Base-by-base conservation (phyloP, 2,113 vertebrate genomes). In the Irena cyanogastra region DNA sequence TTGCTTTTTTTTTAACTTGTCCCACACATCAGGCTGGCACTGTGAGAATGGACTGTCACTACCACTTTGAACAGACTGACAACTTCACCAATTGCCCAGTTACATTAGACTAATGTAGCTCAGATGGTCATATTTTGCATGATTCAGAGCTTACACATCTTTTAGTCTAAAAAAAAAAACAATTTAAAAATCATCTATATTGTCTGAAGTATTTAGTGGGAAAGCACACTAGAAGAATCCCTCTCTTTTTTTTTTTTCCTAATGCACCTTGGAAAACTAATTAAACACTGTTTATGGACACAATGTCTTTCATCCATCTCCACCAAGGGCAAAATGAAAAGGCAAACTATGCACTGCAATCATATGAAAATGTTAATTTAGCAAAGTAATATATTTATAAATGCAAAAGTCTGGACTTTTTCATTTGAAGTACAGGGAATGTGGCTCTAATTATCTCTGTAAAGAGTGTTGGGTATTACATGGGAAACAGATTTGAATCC, bases 21-120 rank as follows among this genome's bases (percentile, higher is more conserved):
- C 86, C 92, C 82, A 76, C 87, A 68, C 75, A 64, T 94, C 87
- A 97, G 95, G 76, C 89, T 77, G 82, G 83, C 93, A 94, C 94
- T 97, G 94, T 96, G 93, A 97, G 91, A 97, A 94, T 95, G 93
- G 89, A 97, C 95, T 96, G 94, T 97, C 94, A 91, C 95, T 96
- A 87, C 90, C 93, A 97, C 96, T 97, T 94, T 6, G 17, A 60
- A 79, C 49, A 44, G 92, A 93, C 69, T 96, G 93, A 90, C 90
- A 95, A 69, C 50, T 89, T 79, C 87, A 86, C 60, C 76, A 68
- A 8, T 79, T 95, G 89, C 97, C 97, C 91, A 93, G 83, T 92
- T 97, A 77, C n/a, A 9, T 49, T 52, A 97, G 79, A 54, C 35
- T 90, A 39, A 61, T 63, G 59, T 89, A 91, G 72, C 82, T 71